Evolutionary conservation across 2,888 invertebrate species (phyloP), one percentile per base, ranked within the genome.

Genomic region (Protula sp.): DNA sequence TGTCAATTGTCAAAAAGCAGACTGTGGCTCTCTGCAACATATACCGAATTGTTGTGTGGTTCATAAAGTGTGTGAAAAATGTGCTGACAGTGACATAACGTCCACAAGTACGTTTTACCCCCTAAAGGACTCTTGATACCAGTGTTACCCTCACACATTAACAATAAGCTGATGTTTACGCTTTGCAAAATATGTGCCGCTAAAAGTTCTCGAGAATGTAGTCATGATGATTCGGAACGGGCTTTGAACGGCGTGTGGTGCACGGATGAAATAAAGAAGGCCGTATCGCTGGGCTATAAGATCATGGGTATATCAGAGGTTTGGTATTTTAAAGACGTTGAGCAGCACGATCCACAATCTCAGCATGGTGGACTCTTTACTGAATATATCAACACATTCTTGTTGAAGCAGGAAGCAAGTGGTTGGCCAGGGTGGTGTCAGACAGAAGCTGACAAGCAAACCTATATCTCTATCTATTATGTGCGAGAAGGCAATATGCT

Each of bases 151-250:
- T 27, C 57, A 1, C 62, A 66, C 54, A 64, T 69, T 55, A 65
- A 72, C 51, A 58, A 60, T 0, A 69, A 71, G 54, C 54, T 80
- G 27, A 66, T 75, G 64, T 79, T 79, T 65, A 59, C 67, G 1
- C 58, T 80, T 2, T 80, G 78, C 64, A 60, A 68, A 9, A 66
- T 61, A 0, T 79, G 79, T 64, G 73, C 66, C 3, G 66, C 74
- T 31, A 59, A 56, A 30, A 26, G 67, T 29, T 57, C 63, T 50
- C 9, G 24, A 22, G 24, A 9, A 5, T 50, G 50, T 26, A 50
- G 5, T 5, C 24, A 22, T 24, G 24, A 24, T 50, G 50, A 50
- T 50, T 4, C 14, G 24, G 24, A 50, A 5, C 14, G 50, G 24
- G 24, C 24, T 5, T 5, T 50, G 5, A 19, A 5, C 5, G 50